Evolutionary conservation across 2,797 vertebrate species (phyloP).

Genomic region (Nannoperca obscura): DNA sequence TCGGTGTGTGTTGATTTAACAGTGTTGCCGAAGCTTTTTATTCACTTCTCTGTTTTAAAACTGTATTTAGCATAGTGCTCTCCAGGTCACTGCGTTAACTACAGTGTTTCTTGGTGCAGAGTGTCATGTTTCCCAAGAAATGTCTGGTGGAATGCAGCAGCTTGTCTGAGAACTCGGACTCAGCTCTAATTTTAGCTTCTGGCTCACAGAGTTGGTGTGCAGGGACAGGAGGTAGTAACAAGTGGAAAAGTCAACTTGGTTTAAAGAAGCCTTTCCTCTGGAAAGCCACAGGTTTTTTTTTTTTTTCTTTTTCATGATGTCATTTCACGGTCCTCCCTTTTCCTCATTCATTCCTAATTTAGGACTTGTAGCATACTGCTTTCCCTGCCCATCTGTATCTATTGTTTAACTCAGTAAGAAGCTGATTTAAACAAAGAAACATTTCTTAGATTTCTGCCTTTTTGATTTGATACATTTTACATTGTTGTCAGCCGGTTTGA

Average conservation of each 20-base stretch:
- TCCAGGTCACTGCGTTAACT: slow-evolving; percentile 59
- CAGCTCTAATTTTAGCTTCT: slow-evolving; percentile 84
- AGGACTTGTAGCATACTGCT: not conserved
- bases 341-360: not conserved
- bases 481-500: not conserved
- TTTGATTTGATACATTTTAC: not conserved
- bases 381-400: not conserved
- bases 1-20: not conserved
- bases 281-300: not conserved
- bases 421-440: not conserved
- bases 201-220: slow-evolving; percentile 77
- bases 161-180: slow-evolving; percentile 81
- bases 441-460: not conserved
- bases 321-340: not conserved
- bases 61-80: slow-evolving; percentile 43
- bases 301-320: slow-evolving; percentile 22
- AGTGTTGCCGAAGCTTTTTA: slow-evolving; percentile 2
- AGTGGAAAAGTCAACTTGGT: slow-evolving; percentile 71
- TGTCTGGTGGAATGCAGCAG: slow-evolving; percentile 80
- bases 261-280: slow-evolving; percentile 55
- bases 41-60: slow-evolving; percentile 20
- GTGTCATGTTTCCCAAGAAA: slow-evolving; percentile 84
- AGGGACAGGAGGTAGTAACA: slow-evolving; percentile 79
- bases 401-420: not conserved
- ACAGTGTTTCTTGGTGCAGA: slow-evolving; percentile 71